Conservation (phyloP, 2,797 vertebrate genomes). For the Macropodus opercularis region DNA sequence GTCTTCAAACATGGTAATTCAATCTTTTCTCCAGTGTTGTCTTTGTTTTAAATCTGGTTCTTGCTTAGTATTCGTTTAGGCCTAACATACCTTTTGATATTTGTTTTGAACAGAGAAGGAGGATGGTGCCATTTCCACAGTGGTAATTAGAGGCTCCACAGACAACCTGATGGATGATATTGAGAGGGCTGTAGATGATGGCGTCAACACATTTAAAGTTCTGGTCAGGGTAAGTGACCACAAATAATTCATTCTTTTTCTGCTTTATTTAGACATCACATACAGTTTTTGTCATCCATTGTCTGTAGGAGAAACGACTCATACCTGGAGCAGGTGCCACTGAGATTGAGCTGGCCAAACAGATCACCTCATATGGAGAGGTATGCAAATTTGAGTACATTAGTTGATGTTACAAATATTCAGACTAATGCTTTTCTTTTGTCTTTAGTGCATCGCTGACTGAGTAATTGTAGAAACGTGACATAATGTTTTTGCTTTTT, state of each 20-base stretch:
- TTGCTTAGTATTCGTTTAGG: neutral
- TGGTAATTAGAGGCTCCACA: slow-evolving; percentile 96
- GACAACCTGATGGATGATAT: slow-evolving; percentile 99
- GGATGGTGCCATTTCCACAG: slow-evolving; percentile 92
- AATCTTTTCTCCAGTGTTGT: neutral
- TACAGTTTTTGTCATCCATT: slow-evolving; percentile 32
- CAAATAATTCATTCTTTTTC: neutral
- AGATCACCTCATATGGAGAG: slow-evolving; percentile 95
- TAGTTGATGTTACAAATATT: neutral
- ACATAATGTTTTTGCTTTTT: neutral
- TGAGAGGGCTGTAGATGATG: slow-evolving; percentile 95
- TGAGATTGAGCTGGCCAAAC: slow-evolving; percentile 96
- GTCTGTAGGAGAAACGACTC: slow-evolving; percentile 90
- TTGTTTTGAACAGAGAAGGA: slow-evolving; percentile 88
- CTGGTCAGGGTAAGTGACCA: slow-evolving; percentile 88
- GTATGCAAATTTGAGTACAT: slow-evolving; percentile 68
- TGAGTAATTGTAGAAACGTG: neutral
- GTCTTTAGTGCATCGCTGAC: neutral
- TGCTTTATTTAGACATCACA: neutral
- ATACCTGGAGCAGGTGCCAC: slow-evolving; percentile 94
- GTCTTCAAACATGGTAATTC: slow-evolving; percentile 95
- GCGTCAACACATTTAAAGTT: slow-evolving; percentile 98
- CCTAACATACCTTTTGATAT: neutral
- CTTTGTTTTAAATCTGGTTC: neutral
- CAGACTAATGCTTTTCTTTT: neutral